phyloP scores from a whole-genome alignment of 2,888 invertebrate genomes.

The Apamea monoglypha region DNA sequence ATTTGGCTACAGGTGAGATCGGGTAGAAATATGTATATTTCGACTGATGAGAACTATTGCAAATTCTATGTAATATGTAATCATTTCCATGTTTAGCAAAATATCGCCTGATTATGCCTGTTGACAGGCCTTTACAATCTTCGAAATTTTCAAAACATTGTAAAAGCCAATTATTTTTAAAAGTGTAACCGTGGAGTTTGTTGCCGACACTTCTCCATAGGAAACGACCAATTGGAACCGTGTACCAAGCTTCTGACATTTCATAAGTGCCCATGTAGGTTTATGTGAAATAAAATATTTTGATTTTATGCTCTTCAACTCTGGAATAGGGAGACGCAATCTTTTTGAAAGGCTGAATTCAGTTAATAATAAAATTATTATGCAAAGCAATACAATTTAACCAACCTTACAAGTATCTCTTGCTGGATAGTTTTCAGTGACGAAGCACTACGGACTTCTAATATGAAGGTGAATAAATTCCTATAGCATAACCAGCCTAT shows the following conservation, averaged over 20 bases:
- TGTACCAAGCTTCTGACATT: not conserved
- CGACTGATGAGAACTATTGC: not conserved
- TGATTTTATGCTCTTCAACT: not conserved
- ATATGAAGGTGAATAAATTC: too few species aligned
- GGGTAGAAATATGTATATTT: not conserved
- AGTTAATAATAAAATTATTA: not conserved
- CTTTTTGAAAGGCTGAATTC: not conserved
- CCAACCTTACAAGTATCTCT: not conserved
- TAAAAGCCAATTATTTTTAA: not conserved
- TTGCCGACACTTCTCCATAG: too few species aligned
- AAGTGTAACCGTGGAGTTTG: not conserved
- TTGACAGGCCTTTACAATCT: not conserved
- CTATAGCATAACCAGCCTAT: not conserved
- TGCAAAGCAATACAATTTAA: not conserved
- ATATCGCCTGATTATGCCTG: not conserved
- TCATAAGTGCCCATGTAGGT: not conserved
- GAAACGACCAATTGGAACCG: not conserved
- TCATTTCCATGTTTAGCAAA: not conserved
- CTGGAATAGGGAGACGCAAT: not conserved
- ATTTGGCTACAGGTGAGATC: not conserved
- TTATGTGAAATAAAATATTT: not conserved
- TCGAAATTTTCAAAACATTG: not conserved
- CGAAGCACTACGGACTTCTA: not conserved
- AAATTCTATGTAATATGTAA: not conserved
- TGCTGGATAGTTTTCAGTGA: not conserved